These are phyloP conservation scores for Pyrochroa serraticornis DNA, from an alignment of 2,888 invertebrate genomes.

Conservation along the genomic window DNA sequence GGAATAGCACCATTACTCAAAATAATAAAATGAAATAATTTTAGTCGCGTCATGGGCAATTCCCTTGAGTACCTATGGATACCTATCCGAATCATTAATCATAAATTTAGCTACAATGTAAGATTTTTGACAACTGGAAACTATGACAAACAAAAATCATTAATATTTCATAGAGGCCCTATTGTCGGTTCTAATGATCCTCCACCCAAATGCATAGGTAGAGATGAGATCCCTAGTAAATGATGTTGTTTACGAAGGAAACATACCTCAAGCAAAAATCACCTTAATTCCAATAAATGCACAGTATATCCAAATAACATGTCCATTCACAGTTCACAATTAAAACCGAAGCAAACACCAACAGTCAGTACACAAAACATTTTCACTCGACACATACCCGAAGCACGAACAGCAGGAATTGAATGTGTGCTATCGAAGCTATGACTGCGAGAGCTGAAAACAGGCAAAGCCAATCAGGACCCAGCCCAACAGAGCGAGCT, in stretches of 20 bases:
- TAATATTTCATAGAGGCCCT: constrained; percentile 62
- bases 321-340: constrained; percentile 43
- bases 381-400: constrained; percentile 47
- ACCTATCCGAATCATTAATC: constrained; percentile 54
- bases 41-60: constrained; percentile 52
- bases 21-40: constrained; percentile 45
- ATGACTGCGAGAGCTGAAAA: constrained; percentile 56
- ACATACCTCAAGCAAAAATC: constrained; percentile 23
- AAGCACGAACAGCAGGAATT: constrained; percentile 45
- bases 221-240: constrained; percentile 26
- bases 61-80: constrained; percentile 53
- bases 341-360: constrained; percentile 44
- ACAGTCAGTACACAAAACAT: constrained; percentile 47
- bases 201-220: constrained; percentile 37
- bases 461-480: constrained; percentile 60
- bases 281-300: constrained; percentile 19
- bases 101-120: constrained; percentile 57
- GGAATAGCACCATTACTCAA: constrained; percentile 49
- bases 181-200: constrained; percentile 54
- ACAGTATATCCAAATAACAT: constrained; percentile 31
- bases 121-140: constrained; percentile 57
- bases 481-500: constrained; percentile 58
- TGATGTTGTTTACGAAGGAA: constrained; percentile 26
- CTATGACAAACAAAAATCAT: constrained; percentile 58
- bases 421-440: constrained; percentile 47